Conservation (phyloP, 2,113 vertebrate genomes). For the Melanerpes aurifrons region DNA sequence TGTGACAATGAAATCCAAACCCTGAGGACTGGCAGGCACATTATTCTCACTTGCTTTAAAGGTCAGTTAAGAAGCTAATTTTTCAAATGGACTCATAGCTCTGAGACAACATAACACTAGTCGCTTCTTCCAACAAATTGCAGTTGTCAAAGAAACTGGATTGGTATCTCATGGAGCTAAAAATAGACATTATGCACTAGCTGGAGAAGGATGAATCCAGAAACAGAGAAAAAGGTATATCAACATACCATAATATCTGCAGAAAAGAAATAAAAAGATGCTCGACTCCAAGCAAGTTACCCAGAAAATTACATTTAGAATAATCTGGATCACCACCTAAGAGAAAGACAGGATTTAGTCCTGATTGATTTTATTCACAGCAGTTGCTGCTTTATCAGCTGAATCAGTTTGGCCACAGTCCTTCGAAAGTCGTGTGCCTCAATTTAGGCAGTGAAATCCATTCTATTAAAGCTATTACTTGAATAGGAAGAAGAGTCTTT, state of each 20-base stretch:
- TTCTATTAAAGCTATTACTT: not conserved
- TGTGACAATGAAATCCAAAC: conserved; percentile 50
- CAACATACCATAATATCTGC: conserved; percentile 15
- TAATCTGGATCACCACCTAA: not conserved
- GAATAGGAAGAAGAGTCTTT: not conserved
- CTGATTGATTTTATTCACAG: not conserved
- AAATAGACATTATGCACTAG: conserved; percentile 14
- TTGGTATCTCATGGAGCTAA: conserved; percentile 34
- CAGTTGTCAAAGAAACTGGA: conserved; percentile 24
- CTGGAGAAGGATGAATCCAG: not conserved
- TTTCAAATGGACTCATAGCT: conserved; percentile 5
- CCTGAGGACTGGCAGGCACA: not conserved
- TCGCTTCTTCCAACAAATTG: conserved; percentile 2
- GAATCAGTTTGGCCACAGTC: not conserved
- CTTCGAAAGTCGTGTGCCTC: not conserved
- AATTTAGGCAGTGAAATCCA: not conserved
- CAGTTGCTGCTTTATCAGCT: not conserved
- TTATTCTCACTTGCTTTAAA: conserved; percentile 43
- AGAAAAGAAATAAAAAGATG: not conserved
- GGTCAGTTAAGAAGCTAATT: conserved; percentile 48
- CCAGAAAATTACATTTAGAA: conserved; percentile 1
- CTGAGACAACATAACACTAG: not conserved
- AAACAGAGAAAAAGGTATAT: not conserved
- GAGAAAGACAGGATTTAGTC: not conserved
- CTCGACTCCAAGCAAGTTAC: not conserved